These are phyloP conservation scores for Glareola pratincola DNA, from an alignment of 2,113 vertebrate species.

Conservation along the genomic window DNA sequence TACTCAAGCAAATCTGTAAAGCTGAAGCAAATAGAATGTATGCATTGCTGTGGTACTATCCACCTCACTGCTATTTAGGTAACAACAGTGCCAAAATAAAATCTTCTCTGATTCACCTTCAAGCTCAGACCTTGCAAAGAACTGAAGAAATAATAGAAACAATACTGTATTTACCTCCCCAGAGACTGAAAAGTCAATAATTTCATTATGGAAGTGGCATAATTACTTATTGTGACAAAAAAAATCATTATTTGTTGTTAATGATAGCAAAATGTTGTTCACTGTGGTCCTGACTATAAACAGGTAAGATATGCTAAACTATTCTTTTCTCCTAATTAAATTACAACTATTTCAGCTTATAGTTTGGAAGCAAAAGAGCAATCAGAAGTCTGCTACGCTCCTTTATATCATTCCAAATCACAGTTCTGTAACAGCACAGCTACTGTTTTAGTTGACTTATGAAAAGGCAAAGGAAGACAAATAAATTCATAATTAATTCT, in stretches of 20 bases:
- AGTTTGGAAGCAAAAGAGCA: not conserved
- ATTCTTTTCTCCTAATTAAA: not conserved
- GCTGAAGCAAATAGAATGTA: not conserved
- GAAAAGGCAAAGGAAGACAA: constrained; percentile 7
- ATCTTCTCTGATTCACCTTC: not conserved
- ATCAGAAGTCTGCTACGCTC: not conserved
- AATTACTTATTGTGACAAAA: not conserved
- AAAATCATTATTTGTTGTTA: not conserved
- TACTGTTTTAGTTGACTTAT: not conserved
- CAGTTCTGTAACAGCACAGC: not conserved
- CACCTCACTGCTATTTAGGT: not conserved
- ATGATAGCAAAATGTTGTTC: not conserved
- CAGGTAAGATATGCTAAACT: not conserved
- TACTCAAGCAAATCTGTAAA: not conserved
- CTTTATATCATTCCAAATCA: not conserved
- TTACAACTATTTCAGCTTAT: not conserved
- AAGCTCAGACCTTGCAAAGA: not conserved
- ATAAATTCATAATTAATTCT: constrained; percentile 46
- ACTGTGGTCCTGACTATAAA: not conserved
- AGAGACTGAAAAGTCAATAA: not conserved
- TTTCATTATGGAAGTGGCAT: not conserved
- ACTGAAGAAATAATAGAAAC: not conserved
- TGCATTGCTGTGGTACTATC: not conserved
- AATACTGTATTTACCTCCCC: not conserved
- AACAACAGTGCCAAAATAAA: not conserved